Conservation (phyloP, 2,113 vertebrate genomes). For the human (Homo sapiens) region GRCh38 chr17:2152501-2153000, state of each 20-base stretch:
- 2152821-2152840: slow-evolving; percentile 51
- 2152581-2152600: slow-evolving; percentile 25
- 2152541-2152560: not conserved
- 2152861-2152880: slow-evolving; percentile 35
- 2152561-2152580: not conserved
- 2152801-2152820: not conserved
- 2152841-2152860: not conserved
- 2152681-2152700: slow-evolving; percentile 5
- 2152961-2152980: not conserved
- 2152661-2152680: not conserved
- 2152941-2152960: not conserved
- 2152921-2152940: not conserved
- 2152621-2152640: slow-evolving; percentile 54
- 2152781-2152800: not conserved
- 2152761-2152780: slow-evolving; percentile 40
- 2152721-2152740: not conserved
- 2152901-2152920: slow-evolving; percentile 8
- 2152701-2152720: not conserved
- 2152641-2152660: slow-evolving; percentile 16
- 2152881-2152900: not conserved
- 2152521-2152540: slow-evolving; percentile 44
- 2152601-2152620: slow-evolving; percentile 14
- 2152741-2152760: not conserved
- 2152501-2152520: slow-evolving; percentile 36
- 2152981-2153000: slow-evolving; percentile 23